Evolutionary conservation across 2,888 invertebrate species (phyloP).

Genomic region (Drosophila anomelani): DNA sequence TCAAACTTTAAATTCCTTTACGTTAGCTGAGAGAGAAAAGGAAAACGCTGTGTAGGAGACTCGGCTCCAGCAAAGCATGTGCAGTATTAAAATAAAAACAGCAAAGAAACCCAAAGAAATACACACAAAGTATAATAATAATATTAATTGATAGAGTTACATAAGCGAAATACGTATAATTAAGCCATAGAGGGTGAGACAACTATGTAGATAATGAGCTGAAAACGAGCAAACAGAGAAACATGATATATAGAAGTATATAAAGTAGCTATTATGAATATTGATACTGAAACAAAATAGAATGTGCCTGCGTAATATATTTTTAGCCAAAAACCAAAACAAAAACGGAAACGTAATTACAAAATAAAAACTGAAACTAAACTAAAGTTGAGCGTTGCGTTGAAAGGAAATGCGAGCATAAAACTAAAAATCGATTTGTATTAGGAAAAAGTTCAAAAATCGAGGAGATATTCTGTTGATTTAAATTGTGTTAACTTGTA

Average conservation of each 20-base stretch:
- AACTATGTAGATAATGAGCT: slow-evolving; percentile 81
- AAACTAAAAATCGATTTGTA: slow-evolving; percentile 38
- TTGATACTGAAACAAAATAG: slow-evolving; percentile 83
- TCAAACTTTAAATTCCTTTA: slow-evolving; percentile 55
- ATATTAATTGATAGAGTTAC: slow-evolving; percentile 46
- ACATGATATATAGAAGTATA: slow-evolving; percentile 42
- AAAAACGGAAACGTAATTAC: slow-evolving; percentile 21
- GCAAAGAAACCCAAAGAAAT: slow-evolving; percentile 31
- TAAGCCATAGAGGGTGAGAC: slow-evolving; percentile 47
- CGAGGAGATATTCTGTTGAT: slow-evolving; percentile 31
- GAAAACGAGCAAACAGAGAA: slow-evolving; percentile 64
- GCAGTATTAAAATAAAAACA: slow-evolving; percentile 62
- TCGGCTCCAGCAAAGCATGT: slow-evolving; percentile 40
- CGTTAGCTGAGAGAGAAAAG: slow-evolving; percentile 50
- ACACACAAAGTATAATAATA: slow-evolving; percentile 29
- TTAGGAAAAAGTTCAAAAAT: slow-evolving; percentile 46
- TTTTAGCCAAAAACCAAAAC: slow-evolving; percentile 78
- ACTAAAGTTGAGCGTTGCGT: slow-evolving; percentile 54
- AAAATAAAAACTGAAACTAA: slow-evolving; percentile 28
- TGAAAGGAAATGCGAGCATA: slow-evolving; percentile 39
- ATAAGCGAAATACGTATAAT: slow-evolving; percentile 37
- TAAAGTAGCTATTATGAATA: slow-evolving; percentile 68
- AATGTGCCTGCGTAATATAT: slow-evolving; percentile 84
- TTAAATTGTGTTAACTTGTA: slow-evolving; percentile 41
- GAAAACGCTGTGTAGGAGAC: slow-evolving; percentile 26